phyloP scores from a whole-genome alignment of 2,888 invertebrate genomes.

The Oscheius sp. region DNA sequence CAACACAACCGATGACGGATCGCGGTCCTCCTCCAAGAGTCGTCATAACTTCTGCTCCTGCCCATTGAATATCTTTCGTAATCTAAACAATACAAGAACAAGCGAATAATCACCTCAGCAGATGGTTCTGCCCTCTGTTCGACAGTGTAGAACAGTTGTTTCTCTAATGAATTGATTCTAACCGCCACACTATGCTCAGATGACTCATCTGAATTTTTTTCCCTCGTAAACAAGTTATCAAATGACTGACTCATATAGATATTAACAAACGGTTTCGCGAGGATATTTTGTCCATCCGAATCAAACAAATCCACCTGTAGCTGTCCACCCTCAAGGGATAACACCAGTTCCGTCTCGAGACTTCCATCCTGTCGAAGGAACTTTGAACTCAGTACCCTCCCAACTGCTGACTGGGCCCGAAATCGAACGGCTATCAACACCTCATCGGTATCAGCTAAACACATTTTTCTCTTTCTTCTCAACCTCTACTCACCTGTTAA shows the following conservation, averaged over 20 bases:
- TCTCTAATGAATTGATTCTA: slow-evolving; percentile 1
- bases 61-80: slow-evolving; percentile 30
- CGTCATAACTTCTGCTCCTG: slow-evolving; percentile 33
- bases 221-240: neutral
- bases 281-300: slow-evolving; percentile 17
- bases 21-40: slow-evolving; percentile 39
- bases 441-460: slow-evolving; percentile 34
- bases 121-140: slow-evolving; percentile 17
- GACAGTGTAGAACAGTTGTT: slow-evolving; percentile 31
- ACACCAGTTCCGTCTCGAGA: slow-evolving; percentile 33
- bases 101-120: slow-evolving; percentile 22
- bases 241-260: slow-evolving; percentile 36
- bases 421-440: slow-evolving; percentile 37
- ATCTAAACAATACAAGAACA: slow-evolving; percentile 9
- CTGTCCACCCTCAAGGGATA: slow-evolving; percentile 31
- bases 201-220: slow-evolving; percentile 21
- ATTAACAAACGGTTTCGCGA: slow-evolving; percentile 41
- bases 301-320: slow-evolving; percentile 39
- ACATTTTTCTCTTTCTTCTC: neutral
- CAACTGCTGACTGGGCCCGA: slow-evolving; percentile 33
- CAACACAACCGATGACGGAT: slow-evolving; percentile 50
- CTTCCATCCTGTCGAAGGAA: slow-evolving; percentile 37
- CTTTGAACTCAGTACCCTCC: slow-evolving; percentile 40
- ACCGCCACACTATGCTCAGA: slow-evolving; percentile 20
- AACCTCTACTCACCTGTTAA: slow-evolving; percentile 31